Evolutionary conservation across 2,888 invertebrate genomes (phyloP).

Genomic region (Neoascia interrupta): DNA sequence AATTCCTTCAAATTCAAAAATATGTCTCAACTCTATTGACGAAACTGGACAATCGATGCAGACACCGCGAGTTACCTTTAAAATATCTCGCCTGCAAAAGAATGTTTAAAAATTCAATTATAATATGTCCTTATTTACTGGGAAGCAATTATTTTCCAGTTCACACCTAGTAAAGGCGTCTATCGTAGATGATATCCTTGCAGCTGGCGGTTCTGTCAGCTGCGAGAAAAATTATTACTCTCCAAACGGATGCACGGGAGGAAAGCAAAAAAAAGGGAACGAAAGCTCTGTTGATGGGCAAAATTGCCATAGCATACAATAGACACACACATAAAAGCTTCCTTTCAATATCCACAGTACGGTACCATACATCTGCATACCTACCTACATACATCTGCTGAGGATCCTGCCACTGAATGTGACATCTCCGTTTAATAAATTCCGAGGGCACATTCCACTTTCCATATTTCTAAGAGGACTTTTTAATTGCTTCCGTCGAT

Average conservation of each 20-base stretch:
- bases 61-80: too few species aligned
- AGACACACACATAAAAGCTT: not conserved
- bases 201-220: slow-evolving; percentile 43
- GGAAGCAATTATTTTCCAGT: slow-evolving; percentile 45
- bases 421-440: slow-evolving; percentile 47
- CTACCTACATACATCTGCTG: slow-evolving; percentile 2
- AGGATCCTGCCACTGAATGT: slow-evolving; percentile 34
- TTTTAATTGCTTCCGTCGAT: slow-evolving; percentile 55
- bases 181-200: not conserved
- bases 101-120: slow-evolving; percentile 50
- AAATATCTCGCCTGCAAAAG: slow-evolving; percentile 7
- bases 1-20: too few species aligned
- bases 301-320: slow-evolving; percentile 8
- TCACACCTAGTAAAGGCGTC: slow-evolving; percentile 33
- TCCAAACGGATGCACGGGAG: slow-evolving; percentile 18
- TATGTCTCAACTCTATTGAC: too few species aligned
- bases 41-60: too few species aligned
- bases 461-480: slow-evolving; percentile 42
- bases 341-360: too few species aligned
- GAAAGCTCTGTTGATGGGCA: not conserved
- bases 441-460: slow-evolving; percentile 32
- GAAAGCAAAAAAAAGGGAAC: not conserved
- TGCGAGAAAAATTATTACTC: slow-evolving; percentile 41
- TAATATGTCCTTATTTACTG: slow-evolving; percentile 26
- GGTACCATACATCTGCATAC: too few species aligned